Base-by-base conservation (phyloP, 2,888 invertebrate species). In the Pegoplata infirma region DNA sequence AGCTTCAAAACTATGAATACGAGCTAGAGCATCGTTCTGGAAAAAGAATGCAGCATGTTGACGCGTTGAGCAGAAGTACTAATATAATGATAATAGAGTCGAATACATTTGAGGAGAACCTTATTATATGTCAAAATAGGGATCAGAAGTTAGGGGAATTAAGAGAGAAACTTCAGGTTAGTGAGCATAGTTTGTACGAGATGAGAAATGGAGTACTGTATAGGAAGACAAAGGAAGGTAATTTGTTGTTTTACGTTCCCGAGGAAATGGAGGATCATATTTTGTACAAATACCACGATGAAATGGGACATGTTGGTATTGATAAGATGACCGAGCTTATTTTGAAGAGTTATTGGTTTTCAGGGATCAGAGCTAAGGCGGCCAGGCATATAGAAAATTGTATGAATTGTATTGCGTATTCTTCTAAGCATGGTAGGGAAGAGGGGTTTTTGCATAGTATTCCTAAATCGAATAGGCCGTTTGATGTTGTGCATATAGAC, bases 251-350 rank as follows among this genome's bases (percentile, higher is more conserved):
- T 66, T 75, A 40, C 21, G 72, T 80, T 1, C 72, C 72, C 2
- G 12, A 46, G 12, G 68, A 55, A 4, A 80, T 75, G 68, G 68
- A 72, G 16, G 14, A 19, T 0, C 75, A 80, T 10, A 56, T 80
- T 1, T n/a, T 77, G 7, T 80, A 64, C 19, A 80, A 67, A 12
- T 80, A 77, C 36, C 80, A 76, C 25, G 67, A 80, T 19, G 63
- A 77, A 36, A 71, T 77, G 56, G 77, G 80, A 0, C 77, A 77
- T 17, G n/a, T 73, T 53, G 73, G 69, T 0, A 49, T 74, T 3
- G 76, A 74, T 23, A 76, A 76, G 36, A 61, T 63, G 16, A 51
- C 32, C 0, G 75, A 80, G 1, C 21, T 77, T 6, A 75, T 75
- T 16, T 47, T 12, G 1, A 80, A 61, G 8, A 64, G 21, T 21